Conservation (phyloP, 2,888 invertebrate genomes). For the Trissonchulus sp. region DNA sequence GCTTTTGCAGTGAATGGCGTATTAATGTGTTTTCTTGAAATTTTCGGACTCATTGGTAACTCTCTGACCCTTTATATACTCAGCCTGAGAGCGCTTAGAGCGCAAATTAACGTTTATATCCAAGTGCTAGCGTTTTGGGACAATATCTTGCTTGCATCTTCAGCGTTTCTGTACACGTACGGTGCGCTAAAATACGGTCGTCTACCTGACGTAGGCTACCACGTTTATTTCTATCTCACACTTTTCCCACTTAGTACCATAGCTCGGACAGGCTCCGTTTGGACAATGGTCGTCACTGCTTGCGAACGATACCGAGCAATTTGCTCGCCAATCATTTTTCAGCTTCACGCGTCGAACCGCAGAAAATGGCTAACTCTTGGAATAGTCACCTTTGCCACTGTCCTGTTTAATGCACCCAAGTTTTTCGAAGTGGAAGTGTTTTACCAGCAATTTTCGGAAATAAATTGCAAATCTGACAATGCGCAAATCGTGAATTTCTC, state of each 20-base stretch:
- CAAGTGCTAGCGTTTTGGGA: conserved; percentile 18
- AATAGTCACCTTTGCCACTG: neutral
- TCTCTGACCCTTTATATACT: conserved; percentile 2
- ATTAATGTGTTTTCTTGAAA: neutral
- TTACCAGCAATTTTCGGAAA: neutral
- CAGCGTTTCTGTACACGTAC: neutral
- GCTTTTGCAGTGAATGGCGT: conserved; percentile 14
- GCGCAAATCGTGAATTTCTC: neutral
- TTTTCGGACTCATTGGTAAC: conserved; percentile 14
- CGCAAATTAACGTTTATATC: conserved; percentile 21
- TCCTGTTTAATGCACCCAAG: conserved; percentile 16
- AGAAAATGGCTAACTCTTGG: neutral
- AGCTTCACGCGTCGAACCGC: neutral
- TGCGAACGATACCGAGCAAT: conserved; percentile 9
- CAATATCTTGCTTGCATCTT: conserved; percentile 13
- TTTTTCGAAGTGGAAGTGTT: neutral
- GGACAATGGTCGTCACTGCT: conserved; percentile 15
- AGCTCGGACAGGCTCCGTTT: conserved; percentile 20
- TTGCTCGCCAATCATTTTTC: neutral
- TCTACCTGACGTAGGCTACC: neutral
- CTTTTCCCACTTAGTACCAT: conserved; percentile 2
- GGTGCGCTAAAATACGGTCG: neutral
- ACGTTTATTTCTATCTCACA: neutral
- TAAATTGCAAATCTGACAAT: neutral
- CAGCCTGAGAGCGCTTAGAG: neutral